Evolutionary conservation across 2,797 vertebrate genomes (phyloP), one percentile per base, ranked within the genome.

Genomic region (Crax fasciolata): DNA sequence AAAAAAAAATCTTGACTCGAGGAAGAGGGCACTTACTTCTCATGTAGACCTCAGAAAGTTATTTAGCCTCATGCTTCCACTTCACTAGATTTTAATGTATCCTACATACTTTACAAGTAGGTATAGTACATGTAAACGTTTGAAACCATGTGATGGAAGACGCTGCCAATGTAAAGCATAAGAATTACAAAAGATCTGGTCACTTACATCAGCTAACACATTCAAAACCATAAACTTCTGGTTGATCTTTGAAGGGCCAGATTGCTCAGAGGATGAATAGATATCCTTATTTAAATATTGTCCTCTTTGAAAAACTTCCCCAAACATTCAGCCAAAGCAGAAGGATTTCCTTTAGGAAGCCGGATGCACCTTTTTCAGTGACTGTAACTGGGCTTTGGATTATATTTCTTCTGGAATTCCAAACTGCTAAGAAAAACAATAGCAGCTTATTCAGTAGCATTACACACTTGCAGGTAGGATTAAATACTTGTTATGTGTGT

Each of bases 281-380:
- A 38, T 57, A 92, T 75, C 44, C 32, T 30, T 89, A 62, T 80
- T 84, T 97, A 82, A 93, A 96, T 85, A 77, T 57, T 86, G 52
- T 90, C 41, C 28, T 49, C 76, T 95, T 94, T 89, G 77, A 78
- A 89, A 96, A 84, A 86, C 30, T 88, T 94, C 88, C 94, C 27
- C 81, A 32, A 63, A 52, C 70, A 86, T 76, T 89, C 63, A 90
- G 76, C 59, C 72, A 54, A 71, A 90, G 87, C 80, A 88, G 87
- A 94, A 95, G 94, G 96, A 96, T 89, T 96, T 97, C 72, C 74
- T 96, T 76, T 78, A 94, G 91, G 80, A 96, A 97, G 61, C 68
- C 78, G 81, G 74, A 86, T 90, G 59, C 27, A 90, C 80, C 62
- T 84, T 94, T 81, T 93, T 93, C 70, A 90, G 76, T 67, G 59